phyloP scores from a whole-genome alignment of 2,797 vertebrate species.

The Gymnopithys bicolor region DNA sequence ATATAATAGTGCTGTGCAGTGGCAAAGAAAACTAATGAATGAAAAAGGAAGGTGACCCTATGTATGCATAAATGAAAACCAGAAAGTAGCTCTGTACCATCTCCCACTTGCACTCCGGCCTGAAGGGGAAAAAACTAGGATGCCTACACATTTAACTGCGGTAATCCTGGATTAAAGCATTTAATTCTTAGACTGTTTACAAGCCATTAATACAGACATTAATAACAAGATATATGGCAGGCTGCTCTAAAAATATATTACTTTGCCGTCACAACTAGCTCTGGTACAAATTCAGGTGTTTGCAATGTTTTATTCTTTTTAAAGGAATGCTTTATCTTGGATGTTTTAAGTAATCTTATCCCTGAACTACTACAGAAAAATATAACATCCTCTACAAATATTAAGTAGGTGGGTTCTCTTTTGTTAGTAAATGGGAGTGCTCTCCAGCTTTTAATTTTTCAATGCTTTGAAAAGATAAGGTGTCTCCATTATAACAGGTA shows the following conservation, averaged over 20 bases:
- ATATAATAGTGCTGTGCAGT: background rate
- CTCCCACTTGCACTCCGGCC: background rate
- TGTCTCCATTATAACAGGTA: background rate
- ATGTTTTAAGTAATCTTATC: background rate
- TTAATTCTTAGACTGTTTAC: conserved; percentile 24
- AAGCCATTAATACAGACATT: background rate
- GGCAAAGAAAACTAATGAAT: background rate
- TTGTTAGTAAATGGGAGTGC: background rate
- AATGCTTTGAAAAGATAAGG: conserved; percentile 15
- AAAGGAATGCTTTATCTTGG: background rate
- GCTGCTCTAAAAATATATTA: background rate
- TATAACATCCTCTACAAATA: background rate
- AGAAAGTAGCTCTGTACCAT: background rate
- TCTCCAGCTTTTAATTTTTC: background rate
- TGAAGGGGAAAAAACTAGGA: background rate
- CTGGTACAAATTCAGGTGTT: background rate
- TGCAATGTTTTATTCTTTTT: background rate
- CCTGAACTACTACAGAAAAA: conserved; percentile 2
- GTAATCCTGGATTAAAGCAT: conserved; percentile 22
- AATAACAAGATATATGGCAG: background rate
- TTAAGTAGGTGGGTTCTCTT: background rate
- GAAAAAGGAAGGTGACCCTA: background rate
- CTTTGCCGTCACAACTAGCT: background rate
- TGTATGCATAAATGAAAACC: background rate
- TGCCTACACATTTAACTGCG: background rate